Evolutionary conservation across 2,113 vertebrate species (phyloP).

Genomic region (Eulemur macaco): DNA sequence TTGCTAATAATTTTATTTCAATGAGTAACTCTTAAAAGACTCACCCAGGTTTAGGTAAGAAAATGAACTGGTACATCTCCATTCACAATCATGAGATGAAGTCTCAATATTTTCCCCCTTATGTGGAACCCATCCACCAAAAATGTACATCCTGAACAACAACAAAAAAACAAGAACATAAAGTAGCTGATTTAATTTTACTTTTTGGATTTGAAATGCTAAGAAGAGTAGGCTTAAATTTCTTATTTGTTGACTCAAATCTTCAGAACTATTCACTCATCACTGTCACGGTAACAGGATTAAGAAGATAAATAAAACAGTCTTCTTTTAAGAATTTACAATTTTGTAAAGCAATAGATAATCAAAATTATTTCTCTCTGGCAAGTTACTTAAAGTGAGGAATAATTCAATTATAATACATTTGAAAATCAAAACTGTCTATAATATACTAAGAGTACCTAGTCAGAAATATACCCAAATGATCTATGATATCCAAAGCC

Average conservation of each 20-base stretch:
- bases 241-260: conserved; percentile 17
- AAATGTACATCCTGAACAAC: conserved; percentile 94
- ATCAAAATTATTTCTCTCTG: conserved; percentile 42
- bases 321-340: not conserved
- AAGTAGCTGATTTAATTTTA: conserved; percentile 22
- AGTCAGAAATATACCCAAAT: not conserved
- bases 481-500: not conserved
- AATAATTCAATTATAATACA: not conserved
- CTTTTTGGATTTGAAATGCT: conserved; percentile 33
- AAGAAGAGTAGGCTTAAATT: not conserved
- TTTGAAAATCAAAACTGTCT: not conserved
- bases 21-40: conserved; percentile 75
- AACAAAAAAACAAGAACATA: not conserved
- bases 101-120: conserved; percentile 84
- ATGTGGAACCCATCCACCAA: conserved; percentile 97
- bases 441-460: not conserved
- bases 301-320: not conserved
- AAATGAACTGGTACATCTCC: conserved; percentile 95
- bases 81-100: conserved; percentile 88
- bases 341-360: not conserved
- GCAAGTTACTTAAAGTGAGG: not conserved
- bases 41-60: conserved; percentile 93
- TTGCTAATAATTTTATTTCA: conserved; percentile 56
- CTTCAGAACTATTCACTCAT: not conserved
- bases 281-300: not conserved